Evolutionary conservation across 2,888 invertebrate species (phyloP).

Genomic region (Rhimphoctona megacephalus): DNA sequence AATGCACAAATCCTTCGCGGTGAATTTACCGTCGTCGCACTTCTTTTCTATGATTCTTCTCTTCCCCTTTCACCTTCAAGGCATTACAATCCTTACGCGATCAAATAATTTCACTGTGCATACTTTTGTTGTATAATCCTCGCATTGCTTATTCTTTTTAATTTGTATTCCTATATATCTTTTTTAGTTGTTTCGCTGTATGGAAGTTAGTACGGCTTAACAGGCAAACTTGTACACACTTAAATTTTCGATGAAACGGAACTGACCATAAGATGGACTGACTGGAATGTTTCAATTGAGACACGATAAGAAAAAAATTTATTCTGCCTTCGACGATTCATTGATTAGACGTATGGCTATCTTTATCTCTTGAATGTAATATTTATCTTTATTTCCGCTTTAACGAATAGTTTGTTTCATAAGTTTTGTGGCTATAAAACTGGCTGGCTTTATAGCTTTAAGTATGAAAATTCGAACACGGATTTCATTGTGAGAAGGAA

Average conservation of each 20-base stretch:
- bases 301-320: constrained; percentile 29
- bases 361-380: constrained; percentile 21
- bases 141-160: constrained; percentile 35
- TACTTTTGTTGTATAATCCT: constrained; percentile 56
- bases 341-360: constrained; percentile 43
- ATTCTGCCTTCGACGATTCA: constrained; percentile 35
- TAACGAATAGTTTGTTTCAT: neutral
- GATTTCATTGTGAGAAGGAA: neutral
- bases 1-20: constrained; percentile 64
- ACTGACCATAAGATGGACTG: neutral
- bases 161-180: constrained; percentile 42
- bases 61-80: constrained; percentile 48
- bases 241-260: constrained; percentile 31
- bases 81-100: constrained; percentile 59
- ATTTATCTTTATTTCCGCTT: constrained; percentile 53
- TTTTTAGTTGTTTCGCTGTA: neutral
- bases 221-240: constrained; percentile 11
- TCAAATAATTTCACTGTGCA: constrained; percentile 59
- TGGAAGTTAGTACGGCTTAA: neutral
- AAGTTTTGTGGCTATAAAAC: constrained; percentile 24
- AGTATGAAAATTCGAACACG: constrained; percentile 12
- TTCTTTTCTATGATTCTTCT: constrained; percentile 31
- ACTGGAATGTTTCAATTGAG: constrained; percentile 29
- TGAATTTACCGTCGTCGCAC: constrained; percentile 52
- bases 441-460: constrained; percentile 1